Evolutionary conservation across 2,113 vertebrate genomes (phyloP).

Genomic region (Macrotis lagotis): DNA sequence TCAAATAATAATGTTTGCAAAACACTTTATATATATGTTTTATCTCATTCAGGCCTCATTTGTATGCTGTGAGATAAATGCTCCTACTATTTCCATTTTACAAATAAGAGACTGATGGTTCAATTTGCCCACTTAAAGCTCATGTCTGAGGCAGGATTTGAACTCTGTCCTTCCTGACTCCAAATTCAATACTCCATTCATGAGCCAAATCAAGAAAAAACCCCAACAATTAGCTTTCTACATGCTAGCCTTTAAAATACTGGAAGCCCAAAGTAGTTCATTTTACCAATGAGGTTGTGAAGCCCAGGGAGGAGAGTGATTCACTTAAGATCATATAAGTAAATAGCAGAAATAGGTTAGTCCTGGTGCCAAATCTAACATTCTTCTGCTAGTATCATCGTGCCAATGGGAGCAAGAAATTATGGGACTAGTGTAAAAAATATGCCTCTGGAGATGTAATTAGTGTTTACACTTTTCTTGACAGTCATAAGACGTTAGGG

Average conservation of each 20-base stretch:
- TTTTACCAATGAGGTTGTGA: background rate
- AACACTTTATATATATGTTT: background rate
- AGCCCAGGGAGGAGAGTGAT: background rate
- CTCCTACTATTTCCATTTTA: background rate
- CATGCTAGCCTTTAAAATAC: background rate
- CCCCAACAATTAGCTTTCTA: background rate
- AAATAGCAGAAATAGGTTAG: background rate
- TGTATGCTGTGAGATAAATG: background rate
- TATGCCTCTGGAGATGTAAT: conserved; percentile 2
- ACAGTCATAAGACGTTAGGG: background rate
- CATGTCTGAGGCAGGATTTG: background rate
- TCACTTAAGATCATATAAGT: background rate
- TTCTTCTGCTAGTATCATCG: background rate
- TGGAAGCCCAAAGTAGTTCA: background rate
- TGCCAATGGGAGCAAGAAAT: background rate
- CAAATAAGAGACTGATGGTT: background rate
- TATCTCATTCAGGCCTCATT: background rate
- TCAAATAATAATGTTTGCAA: background rate
- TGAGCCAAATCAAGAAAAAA: background rate
- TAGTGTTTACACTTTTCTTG: background rate
- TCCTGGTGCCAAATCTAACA: background rate
- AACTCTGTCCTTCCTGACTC: background rate
- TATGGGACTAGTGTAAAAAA: background rate
- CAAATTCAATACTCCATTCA: background rate
- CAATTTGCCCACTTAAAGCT: background rate